Percentiles rank a stretch among this genome's conserved stretches.
Conservation (phyloP, 2,113 vertebrate genomes). For the Callionymus lyra region DNA sequence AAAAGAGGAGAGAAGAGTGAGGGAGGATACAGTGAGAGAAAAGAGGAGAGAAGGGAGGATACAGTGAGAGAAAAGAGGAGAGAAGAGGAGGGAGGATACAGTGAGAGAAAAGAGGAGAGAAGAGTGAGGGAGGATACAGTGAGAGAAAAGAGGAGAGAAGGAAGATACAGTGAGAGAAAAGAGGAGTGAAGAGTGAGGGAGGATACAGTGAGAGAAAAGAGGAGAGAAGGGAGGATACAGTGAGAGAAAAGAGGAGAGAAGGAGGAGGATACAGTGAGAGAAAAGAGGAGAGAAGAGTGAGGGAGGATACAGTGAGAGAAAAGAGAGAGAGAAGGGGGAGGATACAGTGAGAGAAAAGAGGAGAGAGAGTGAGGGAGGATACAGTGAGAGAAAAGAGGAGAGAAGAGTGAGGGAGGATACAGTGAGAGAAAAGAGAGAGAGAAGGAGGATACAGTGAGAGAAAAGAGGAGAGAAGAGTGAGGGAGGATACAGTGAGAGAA, state of each 20-base stretch:
- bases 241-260: neutral
- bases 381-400: too few relatives aligned
- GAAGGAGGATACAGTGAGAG: too few relatives aligned
- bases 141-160: neutral
- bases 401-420: too few relatives aligned
- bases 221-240: neutral
- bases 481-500: too few relatives aligned
- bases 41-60: neutral
- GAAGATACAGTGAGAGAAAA: neutral
- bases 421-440: too few relatives aligned
- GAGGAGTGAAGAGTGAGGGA: too few relatives aligned
- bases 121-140: neutral
- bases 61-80: neutral
- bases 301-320: neutral
- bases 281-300: too few relatives aligned
- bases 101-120: too few relatives aligned
- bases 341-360: neutral
- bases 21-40: too few relatives aligned
- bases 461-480: too few relatives aligned
- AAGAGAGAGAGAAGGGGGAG: neutral
- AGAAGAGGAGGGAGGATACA: neutral
- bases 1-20: neutral
- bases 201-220: neutral
- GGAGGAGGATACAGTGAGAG: too few relatives aligned
- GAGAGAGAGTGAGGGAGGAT: too few relatives aligned